These are phyloP conservation scores for Aphis craccivora DNA, from an alignment of 1,140 invertebrate genomes.

Conservation along the genomic window DNA sequence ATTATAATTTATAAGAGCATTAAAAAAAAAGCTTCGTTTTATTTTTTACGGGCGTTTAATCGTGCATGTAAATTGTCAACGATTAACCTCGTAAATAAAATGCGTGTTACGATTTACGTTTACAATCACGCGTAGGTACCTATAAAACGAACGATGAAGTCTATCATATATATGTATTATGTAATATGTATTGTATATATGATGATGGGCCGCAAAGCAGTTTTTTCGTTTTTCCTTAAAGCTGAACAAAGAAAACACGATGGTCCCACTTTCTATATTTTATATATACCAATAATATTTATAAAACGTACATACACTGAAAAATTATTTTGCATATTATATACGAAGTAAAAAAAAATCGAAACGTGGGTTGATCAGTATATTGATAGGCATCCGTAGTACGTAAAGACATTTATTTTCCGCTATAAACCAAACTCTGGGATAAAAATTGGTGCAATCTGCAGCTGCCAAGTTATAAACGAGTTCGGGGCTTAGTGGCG, in stretches of 20 bases:
- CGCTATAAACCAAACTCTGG: not conserved
- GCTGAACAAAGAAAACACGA: not conserved
- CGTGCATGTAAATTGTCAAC: not conserved
- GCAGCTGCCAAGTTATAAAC: slow-evolving; percentile 34
- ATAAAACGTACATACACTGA: not conserved
- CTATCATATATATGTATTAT: too few relatives aligned
- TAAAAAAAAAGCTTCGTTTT: not conserved
- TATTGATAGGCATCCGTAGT: not conserved
- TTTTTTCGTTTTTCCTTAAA: not conserved
- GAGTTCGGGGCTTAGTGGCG: not conserved
- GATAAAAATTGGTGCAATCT: not conserved
- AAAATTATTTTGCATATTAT: not conserved
- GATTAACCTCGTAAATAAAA: not conserved
- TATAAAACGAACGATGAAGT: not conserved
- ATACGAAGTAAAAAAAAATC: not conserved
- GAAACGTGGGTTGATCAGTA: not conserved
- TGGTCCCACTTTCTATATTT: not conserved
- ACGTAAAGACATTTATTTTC: not conserved
- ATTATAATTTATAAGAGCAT: not conserved
- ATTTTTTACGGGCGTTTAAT: not conserved
- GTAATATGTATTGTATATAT: too few relatives aligned
- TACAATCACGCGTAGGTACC: not conserved
- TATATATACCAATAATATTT: not conserved
- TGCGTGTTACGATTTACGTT: not conserved
- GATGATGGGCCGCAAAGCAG: not conserved